These are phyloP conservation scores for Stenurella melanura DNA, from an alignment of 2,888 invertebrate genomes.

Conservation along the genomic window DNA sequence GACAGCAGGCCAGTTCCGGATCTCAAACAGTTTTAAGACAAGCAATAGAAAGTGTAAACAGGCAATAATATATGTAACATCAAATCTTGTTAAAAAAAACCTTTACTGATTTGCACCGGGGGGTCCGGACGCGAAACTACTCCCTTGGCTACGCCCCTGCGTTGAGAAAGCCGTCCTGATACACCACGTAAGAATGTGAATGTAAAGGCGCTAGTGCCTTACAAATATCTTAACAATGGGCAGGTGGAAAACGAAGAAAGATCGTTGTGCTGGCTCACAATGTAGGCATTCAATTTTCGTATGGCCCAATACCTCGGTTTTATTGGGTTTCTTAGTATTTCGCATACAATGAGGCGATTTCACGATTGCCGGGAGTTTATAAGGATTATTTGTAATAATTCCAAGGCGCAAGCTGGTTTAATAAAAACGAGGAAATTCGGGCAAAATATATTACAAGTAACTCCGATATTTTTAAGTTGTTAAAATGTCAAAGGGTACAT, in stretches of 20 bases:
- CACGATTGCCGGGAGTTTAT: background rate
- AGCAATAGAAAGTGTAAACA: too few relatives aligned
- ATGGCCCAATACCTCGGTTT: background rate
- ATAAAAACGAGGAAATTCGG: background rate
- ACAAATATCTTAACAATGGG: constrained; percentile 48
- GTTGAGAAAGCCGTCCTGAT: background rate
- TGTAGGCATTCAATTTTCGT: background rate
- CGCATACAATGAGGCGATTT: background rate
- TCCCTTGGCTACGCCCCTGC: background rate
- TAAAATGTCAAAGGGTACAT: too few relatives aligned
- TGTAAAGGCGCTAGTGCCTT: constrained; percentile 43
- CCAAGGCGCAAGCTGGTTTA: background rate
- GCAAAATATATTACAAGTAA: too few relatives aligned
- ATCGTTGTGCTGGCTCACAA: constrained; percentile 9
- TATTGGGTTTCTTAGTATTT: constrained; percentile 10
- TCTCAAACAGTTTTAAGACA: too few relatives aligned
- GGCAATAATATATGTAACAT: too few relatives aligned
- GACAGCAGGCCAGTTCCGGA: too few relatives aligned
- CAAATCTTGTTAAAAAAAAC: background rate
- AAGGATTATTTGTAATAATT: background rate
- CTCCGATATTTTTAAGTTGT: too few relatives aligned
- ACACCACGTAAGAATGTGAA: constrained; percentile 45
- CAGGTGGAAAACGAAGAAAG: constrained; percentile 51
- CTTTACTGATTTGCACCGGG: background rate
- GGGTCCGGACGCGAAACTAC: background rate